Evolutionary conservation across 2,797 vertebrate species (phyloP), one percentile per base, ranked within the genome.

Genomic region (Lagodon rhomboides): DNA sequence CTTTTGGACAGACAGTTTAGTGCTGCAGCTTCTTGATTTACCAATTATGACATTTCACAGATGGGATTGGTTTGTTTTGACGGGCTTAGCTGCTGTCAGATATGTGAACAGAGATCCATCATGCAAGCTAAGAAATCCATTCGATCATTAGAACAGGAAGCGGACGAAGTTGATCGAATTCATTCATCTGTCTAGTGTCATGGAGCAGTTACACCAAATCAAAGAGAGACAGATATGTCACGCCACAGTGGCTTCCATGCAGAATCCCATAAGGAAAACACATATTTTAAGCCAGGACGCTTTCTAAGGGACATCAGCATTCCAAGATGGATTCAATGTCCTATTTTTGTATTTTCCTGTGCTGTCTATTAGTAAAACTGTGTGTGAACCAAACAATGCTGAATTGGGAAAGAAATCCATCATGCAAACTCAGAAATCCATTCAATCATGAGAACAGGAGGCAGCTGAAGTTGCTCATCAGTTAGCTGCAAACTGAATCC

Each of bases 101-200:
- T 73, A 68, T 66, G 67, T 67, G 79, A 77, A 72, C 73, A 61
- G 46, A 86, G 86, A 87, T 56, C 66, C 75, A 89, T 82, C 55
- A 44, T 55, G 68, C 65, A 79, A 84, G 85, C 78, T 11, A 68
- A 72, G 61, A 85, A 79, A 82, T 70, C 66, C 64, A 67, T 84
- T 75, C 23, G 27, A 83, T 88, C 79, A 70, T 65, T 51, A 61
- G 61, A 74, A 72, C 54, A 75, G 46, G 38, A 75, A 50, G 68
- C 6, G 8, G 34, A 47, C 62, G 56, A 68, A 83, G 67, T 55
- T 49, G 58, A 44, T 70, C 34, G 23, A 61, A n/a, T 20, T 43
- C 3, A 23, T 69, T 61, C 58, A 75, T 79, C 66, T 68, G 54
- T 83, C 77, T 82, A 56, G 64, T 83, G 73, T 34, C 77, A 68